phyloP scores from a whole-genome alignment of 2,888 invertebrate genomes.

The Lepidonotus clava region DNA sequence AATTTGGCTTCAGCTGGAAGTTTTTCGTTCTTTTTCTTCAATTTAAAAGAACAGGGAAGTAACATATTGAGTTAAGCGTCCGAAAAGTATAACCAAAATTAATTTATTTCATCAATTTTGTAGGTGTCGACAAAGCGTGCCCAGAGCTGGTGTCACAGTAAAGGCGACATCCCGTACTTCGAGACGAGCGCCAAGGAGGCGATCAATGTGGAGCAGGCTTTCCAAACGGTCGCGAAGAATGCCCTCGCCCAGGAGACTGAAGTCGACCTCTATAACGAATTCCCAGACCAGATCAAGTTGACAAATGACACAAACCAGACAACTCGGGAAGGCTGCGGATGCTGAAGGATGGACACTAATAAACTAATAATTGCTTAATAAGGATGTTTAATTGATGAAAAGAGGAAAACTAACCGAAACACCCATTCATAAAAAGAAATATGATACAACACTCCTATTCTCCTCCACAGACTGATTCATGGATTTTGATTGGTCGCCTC shows the following conservation, averaged over 20 bases:
- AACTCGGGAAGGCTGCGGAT: slow-evolving; percentile 72
- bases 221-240: slow-evolving; percentile 98
- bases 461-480: neutral
- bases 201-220: slow-evolving; percentile 98
- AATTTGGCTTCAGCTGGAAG: no score
- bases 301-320: slow-evolving; percentile 73
- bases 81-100: no score
- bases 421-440: slow-evolving; percentile 14
- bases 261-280: slow-evolving; percentile 97
- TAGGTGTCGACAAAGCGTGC: slow-evolving; percentile 82
- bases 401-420: no score
- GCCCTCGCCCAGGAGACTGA: slow-evolving; percentile 90
- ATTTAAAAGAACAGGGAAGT: no score
- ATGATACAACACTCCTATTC: neutral
- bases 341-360: slow-evolving; percentile 67
- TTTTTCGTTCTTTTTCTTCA: no score
- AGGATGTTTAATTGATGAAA: no score
- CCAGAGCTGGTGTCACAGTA: slow-evolving; percentile 99
- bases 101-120: no score
- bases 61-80: no score
- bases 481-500: slow-evolving; percentile 15
- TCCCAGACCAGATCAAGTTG: slow-evolving; percentile 93
- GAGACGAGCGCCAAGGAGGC: slow-evolving; percentile 99
- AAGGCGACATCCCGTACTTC: slow-evolving; percentile 99
- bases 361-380: slow-evolving; percentile 24